These are phyloP conservation scores for Altica lythri DNA, from an alignment of 2,888 invertebrate species.

Conservation along the genomic window DNA sequence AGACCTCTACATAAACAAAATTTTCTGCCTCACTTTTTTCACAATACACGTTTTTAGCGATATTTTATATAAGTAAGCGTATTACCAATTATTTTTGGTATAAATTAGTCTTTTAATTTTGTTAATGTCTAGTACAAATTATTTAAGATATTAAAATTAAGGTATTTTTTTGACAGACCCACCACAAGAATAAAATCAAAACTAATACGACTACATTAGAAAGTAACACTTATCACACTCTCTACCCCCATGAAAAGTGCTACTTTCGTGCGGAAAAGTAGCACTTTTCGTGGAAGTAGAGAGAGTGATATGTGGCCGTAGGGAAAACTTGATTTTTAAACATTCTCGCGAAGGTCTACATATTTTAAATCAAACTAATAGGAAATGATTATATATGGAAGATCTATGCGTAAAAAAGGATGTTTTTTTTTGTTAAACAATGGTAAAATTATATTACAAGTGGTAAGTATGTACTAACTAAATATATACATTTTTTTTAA, in stretches of 20 bases:
- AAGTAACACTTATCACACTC: too few relatives aligned
- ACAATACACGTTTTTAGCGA: slow-evolving; percentile 39
- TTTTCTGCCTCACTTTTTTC: slow-evolving; percentile 24
- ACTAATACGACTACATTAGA: too few relatives aligned
- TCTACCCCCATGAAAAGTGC: too few relatives aligned
- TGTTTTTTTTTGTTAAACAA: slow-evolving; percentile 12
- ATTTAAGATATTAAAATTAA: slow-evolving; percentile 27
- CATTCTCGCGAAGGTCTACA: too few relatives aligned
- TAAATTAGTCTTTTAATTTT: slow-evolving; percentile 45
- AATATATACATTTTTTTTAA: slow-evolving; percentile 21
- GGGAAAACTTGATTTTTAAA: too few relatives aligned
- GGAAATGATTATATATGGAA: slow-evolving; percentile 12
- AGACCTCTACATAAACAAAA: slow-evolving; percentile 9
- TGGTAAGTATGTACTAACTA: slow-evolving; percentile 13
- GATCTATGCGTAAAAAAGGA: slow-evolving; percentile 15
- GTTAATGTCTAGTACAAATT: slow-evolving; percentile 30
- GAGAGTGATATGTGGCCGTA: too few relatives aligned
- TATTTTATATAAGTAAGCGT: slow-evolving; percentile 45
- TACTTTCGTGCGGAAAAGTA: too few relatives aligned
- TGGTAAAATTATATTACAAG: slow-evolving; percentile 19
- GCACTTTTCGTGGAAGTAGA: too few relatives aligned
- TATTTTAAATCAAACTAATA: slow-evolving; percentile 5
- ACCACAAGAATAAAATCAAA: not conserved
- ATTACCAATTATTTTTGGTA: slow-evolving; percentile 46
- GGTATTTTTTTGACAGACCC: slow-evolving; percentile 22